These are phyloP conservation scores for Linyphia triangularis DNA, from an alignment of 2,888 invertebrate species.

Conservation along the genomic window DNA sequence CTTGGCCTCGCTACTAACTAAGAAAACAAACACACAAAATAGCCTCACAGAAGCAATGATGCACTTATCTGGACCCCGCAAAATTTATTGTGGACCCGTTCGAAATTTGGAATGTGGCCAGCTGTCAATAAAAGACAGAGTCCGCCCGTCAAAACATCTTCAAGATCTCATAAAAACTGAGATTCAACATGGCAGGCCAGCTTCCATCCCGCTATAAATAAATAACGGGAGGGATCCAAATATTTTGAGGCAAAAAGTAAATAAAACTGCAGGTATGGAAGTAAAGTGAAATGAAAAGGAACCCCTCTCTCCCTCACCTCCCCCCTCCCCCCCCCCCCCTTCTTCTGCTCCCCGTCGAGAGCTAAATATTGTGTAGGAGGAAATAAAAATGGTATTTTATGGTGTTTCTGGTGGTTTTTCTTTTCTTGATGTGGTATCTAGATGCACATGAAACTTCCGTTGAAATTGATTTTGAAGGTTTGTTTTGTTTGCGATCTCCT, in stretches of 20 bases:
- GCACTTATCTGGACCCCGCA: slow-evolving; percentile 27
- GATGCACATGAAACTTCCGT: background rate
- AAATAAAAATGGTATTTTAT: slow-evolving; percentile 41
- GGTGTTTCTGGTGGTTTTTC: background rate
- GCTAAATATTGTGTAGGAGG: background rate
- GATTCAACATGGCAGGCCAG: slow-evolving; percentile 54
- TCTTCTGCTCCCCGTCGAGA: too few relatives aligned
- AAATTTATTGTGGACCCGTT: slow-evolving; percentile 59
- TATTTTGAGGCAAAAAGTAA: slow-evolving; percentile 16
- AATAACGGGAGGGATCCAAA: slow-evolving; percentile 44
- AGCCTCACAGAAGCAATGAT: background rate
- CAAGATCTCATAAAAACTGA: slow-evolving; percentile 49
- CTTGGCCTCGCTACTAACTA: too few relatives aligned
- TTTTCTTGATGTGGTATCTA: background rate
- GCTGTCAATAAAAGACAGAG: slow-evolving; percentile 60
- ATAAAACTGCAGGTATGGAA: slow-evolving; percentile 9
- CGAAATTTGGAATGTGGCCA: slow-evolving; percentile 66
- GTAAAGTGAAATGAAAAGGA: background rate
- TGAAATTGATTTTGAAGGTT: slow-evolving; percentile 19
- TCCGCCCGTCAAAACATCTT: slow-evolving; percentile 35
- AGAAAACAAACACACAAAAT: too few relatives aligned
- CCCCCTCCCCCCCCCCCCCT: too few relatives aligned
- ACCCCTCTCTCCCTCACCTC: too few relatives aligned
- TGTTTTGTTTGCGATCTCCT: slow-evolving; percentile 12
- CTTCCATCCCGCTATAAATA: slow-evolving; percentile 28